Evolutionary conservation across 2,888 invertebrate genomes (phyloP).

Genomic region (Alviniconcha strummeri): DNA sequence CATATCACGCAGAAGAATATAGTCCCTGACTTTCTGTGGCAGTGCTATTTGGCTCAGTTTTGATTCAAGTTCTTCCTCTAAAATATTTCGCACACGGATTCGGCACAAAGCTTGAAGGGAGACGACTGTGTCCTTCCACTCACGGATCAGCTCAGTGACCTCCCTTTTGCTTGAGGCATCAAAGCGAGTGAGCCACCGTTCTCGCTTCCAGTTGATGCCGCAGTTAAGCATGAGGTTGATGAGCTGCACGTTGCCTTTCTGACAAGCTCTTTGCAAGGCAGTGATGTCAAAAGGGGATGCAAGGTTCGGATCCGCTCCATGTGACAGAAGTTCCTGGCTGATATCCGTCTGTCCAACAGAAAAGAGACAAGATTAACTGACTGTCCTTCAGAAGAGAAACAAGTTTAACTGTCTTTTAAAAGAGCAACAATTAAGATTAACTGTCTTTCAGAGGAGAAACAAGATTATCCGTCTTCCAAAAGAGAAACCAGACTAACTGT

Average conservation of each 20-base stretch:
- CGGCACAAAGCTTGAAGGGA: constrained; percentile 29
- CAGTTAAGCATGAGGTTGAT: constrained; percentile 45
- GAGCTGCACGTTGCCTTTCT: constrained; percentile 34
- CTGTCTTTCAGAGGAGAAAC: too few relatives aligned
- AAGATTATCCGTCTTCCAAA: too few relatives aligned
- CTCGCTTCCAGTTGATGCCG: constrained; percentile 48
- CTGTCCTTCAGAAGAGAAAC: not conserved
- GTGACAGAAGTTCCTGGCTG: constrained; percentile 45
- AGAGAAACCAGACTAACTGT: too few relatives aligned
- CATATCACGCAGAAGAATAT: constrained; percentile 33
- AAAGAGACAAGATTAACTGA: not conserved
- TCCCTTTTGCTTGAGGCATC: not conserved
- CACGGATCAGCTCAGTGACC: constrained; percentile 13
- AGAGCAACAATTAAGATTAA: too few relatives aligned
- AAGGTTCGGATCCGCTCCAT: constrained; percentile 54
- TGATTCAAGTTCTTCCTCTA: constrained; percentile 20
- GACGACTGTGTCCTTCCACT: constrained; percentile 19
- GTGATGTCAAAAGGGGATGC: constrained; percentile 57
- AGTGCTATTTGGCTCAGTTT: constrained; percentile 22
- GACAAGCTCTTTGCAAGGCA: constrained; percentile 47
- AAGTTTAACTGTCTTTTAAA: not conserved
- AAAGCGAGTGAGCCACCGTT: constrained; percentile 42
- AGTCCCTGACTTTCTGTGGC: constrained; percentile 31
- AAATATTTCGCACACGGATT: constrained; percentile 16
- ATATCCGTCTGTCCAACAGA: constrained; percentile 32